Evolutionary conservation across 2,888 invertebrate species (phyloP), one percentile per base, ranked within the genome.

Genomic region (Buathra laborator): DNA sequence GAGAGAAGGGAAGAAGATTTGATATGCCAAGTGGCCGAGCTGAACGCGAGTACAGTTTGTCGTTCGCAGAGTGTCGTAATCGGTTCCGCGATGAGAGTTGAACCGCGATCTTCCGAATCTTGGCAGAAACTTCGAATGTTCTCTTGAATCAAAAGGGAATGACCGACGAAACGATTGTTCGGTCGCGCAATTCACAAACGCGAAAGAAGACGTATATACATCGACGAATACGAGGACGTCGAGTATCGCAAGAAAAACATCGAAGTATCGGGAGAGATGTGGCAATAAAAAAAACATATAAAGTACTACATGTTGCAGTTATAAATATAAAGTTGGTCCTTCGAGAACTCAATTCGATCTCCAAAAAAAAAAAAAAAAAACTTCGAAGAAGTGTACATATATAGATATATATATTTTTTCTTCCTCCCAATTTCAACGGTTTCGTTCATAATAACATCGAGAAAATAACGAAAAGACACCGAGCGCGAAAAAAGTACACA

Each of bases 61-160:
- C 62, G 24, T 44, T 44, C 51, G 68, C 79, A 66, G n/a, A 68
- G 74, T 74, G 67, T 74, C 81, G 74, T 81, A 81, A 84, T 84
- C 81, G 84, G 62, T 81, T 84, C 64, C 74, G 70, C 75, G 66
- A 84, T 78, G 64, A 64, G 70, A 70, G 14, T 48, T 56, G 68
- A 62, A 29, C 32, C 64, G 67, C 51, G 62, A 24, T 53, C 29
- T 59, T 51, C 53, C 53, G 53, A 68, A 51, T 59, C 64, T 77
- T 72, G 84, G 76, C 71, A 71, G 76, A 76, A 43, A 67, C 29
- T 29, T 6, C 29, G 29, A 16, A 32, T 44, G 62, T 62, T 74
- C 48, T 12, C 12, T 32, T 32, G 48, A 37, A 70, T 29, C 53
- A 37, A 16, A 32, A n/a, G 12, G 14, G 29, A 62, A 62, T 62